Percentiles rank a stretch among this genome's conserved stretches.
Conservation (phyloP, 2,797 vertebrate species). For the Eulemur mongoz region DNA sequence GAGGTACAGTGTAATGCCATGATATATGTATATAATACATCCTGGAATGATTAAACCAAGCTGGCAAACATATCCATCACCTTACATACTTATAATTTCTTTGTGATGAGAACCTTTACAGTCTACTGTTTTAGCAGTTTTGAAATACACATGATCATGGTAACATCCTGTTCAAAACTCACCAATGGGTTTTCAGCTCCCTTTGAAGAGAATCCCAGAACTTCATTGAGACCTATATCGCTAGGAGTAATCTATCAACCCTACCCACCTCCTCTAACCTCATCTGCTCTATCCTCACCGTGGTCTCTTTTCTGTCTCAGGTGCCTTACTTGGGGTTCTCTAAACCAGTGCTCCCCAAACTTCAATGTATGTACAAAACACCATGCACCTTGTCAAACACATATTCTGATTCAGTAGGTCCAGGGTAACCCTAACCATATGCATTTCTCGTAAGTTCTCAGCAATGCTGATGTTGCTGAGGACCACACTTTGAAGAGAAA, state of each 20-base stretch:
- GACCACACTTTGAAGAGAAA: background rate
- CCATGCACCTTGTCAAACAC: background rate
- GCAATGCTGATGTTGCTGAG: background rate
- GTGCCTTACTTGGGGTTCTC: background rate
- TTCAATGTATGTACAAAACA: background rate
- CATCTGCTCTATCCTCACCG: too few species aligned
- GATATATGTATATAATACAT: background rate
- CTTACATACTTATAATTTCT: background rate
- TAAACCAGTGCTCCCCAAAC: too few species aligned
- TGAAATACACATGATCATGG: background rate
- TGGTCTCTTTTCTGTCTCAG: background rate
- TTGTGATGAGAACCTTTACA: background rate
- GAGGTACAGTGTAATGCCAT: background rate
- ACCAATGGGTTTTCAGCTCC: background rate
- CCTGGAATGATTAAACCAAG: too few species aligned
- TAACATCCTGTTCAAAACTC: background rate
- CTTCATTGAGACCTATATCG: background rate
- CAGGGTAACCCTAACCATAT: background rate
- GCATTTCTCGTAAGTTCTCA: background rate
- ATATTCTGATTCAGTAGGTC: background rate
- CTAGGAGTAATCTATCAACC: background rate
- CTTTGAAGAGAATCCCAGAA: background rate
- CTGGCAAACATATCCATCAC: too few species aligned
- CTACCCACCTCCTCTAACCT: too few species aligned
- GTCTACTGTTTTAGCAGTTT: background rate